These are phyloP conservation scores for Wiebesia pumilae DNA, from an alignment of 1,140 invertebrate genomes.

Conservation along the genomic window DNA sequence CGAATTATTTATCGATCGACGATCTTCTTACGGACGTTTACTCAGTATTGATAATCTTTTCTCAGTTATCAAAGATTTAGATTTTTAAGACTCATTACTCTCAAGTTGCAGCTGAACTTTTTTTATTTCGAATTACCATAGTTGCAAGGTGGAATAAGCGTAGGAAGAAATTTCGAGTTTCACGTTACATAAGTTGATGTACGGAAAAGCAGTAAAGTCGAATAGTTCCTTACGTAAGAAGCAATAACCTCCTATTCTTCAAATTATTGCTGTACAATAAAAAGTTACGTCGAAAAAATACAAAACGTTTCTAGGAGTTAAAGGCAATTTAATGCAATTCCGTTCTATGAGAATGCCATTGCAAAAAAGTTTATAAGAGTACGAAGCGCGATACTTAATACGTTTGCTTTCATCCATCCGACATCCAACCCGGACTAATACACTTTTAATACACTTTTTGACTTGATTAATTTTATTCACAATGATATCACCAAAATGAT, in stretches of 20 bases:
- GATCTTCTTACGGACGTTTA: neutral
- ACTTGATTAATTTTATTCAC: neutral
- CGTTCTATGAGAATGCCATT: no score
- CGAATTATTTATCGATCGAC: neutral
- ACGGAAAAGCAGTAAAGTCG: constrained; percentile 33
- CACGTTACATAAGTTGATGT: constrained; percentile 36
- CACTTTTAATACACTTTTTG: neutral
- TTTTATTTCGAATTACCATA: constrained; percentile 23
- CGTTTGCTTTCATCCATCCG: neutral
- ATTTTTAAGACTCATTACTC: neutral
- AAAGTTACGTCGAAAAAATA: constrained; percentile 14
- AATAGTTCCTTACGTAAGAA: constrained; percentile 40
- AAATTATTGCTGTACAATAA: constrained; percentile 33
- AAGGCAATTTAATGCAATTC: neutral
- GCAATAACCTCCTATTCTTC: constrained; percentile 29
- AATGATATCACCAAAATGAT: no score
- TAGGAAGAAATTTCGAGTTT: constrained; percentile 22
- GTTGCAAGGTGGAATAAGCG: neutral
- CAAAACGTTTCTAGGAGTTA: neutral
- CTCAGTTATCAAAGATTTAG: neutral
- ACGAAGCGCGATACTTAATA: neutral
- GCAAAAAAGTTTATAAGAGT: no score
- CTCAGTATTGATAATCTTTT: neutral
- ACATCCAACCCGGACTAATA: neutral
- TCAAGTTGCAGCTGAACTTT: neutral